Evolutionary conservation across 1,140 invertebrate species (phyloP), one percentile per base, ranked within the genome.

Genomic region (Plectus sambesii): DNA sequence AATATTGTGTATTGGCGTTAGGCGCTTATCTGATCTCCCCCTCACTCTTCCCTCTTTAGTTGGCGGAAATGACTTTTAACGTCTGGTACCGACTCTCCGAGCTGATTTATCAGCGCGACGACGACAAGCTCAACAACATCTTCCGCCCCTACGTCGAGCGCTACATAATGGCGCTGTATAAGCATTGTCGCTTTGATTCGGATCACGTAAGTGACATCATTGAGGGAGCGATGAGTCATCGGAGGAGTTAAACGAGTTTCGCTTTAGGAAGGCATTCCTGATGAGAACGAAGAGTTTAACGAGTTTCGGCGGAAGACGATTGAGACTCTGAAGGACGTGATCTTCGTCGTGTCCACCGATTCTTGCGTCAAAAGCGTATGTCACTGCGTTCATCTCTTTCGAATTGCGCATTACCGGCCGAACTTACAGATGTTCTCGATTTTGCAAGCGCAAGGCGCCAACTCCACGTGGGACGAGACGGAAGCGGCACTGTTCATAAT

Each of bases 401-500:
- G 59, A 56, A 35, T 27, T 49, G 27, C 30, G 30, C 17, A 12
- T 12, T 33, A 33, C 30, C 17, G 30, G n/a, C n/a, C n/a, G n/a
- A n/a, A 12, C 41, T 60, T 62, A 9, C 58, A 75, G 73, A 74
- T 77, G 70, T 74, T 73, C 65, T 66, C 73, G 47, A 70, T 69
- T 57, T 53, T 75, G 22, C 69, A 71, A 58, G 62, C 48, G 33
- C 66, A 70, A 49, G 56, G 69, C 23, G 41, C 60, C 24, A 58
- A 49, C 38, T 77, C 79, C 0, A 81, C 81, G 0, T 98, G 92
- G 90, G 85, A 93, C 59, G 78, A 81, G 17, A 84, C 82, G 2
- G 92, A 97, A 73, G 84, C 92, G n/a, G 83, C 87, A 0, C 74
- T 98, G 0, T 97, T 88, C 72, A 79, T 97, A 5, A 93, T 97